Base-by-base conservation (phyloP, 2,888 invertebrate genomes). In the Mesoligia furuncula region DNA sequence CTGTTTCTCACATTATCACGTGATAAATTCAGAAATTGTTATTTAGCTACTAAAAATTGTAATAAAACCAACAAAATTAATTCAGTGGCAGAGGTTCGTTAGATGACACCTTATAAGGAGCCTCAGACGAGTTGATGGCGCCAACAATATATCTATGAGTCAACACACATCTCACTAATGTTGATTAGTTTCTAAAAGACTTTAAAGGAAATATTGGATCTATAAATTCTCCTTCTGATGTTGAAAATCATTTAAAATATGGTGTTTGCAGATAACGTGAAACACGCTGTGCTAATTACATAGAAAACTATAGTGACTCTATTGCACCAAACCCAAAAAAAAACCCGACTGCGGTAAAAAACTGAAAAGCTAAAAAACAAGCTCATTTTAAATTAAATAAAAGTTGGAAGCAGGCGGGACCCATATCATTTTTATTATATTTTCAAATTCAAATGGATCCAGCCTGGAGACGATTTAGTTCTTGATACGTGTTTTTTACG, bases 111-210 rank as follows among this genome's bases (percentile, higher is more conserved):
- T 84, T 93, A 93, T 91, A 93, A 83, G 92, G 92, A 81, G 78
- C 84, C 77, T 45, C 86, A 88, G 89, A 87, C 85, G 84, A 84
- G 81, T 89, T 85, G 90, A 87, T 90, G 94, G 94, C 93, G 94
- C 93, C 94, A 92, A 92, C 91, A 92, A 92, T 93, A 90, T 90
- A 89, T 90, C 89, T 90, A 90, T 90, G 90, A 85, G 84, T 89
- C 89, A 87, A 88, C 81, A 87, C 81, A 90, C 87, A 88, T 88
- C 83, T 87, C 81, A 89, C 76, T 89, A 85, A 90, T 90, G 88
- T 85, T 90, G 88, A 91, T 90, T 75, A 85, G 73, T 82, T 83
- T 82, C 80, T 87, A 86, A 87, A 84, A 85, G 66, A 77, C 85
- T 79, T 88, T 81, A 85, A 86, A 89, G 83, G 86, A 66, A 81